Evolutionary conservation across 35 echinoderm and acorn worm genomes (phyloP), one percentile per base, ranked within the genome.

Genomic region (Diadema setosum): DNA sequence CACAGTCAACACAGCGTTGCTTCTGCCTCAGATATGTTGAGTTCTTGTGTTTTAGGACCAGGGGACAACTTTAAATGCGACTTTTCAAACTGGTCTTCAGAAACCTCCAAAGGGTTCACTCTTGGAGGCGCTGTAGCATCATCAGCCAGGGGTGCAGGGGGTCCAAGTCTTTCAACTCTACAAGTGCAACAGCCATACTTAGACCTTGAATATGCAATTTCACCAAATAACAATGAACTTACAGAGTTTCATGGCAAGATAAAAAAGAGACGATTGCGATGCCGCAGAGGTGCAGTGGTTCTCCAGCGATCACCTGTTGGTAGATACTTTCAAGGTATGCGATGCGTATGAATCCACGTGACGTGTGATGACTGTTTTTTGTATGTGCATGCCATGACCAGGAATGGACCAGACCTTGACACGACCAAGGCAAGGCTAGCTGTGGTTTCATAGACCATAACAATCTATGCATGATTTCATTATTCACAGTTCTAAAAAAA

Each of bases 171-270:
- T 78, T 78, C 73, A 78, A 78, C 73, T 2, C 35, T 78, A 24
- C 73, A 78, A 36, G 73, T 78, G 73, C 73, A 78, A 78, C 73
- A 78, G 34, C 73, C 73, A 78, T 35, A n/a, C n/a, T n/a, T 78
- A 25, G 73, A 67, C 12, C 24, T 78, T 9, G 73, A 78, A 41
- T 78, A 39, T 12, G 14, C 40, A 24, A 16, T 21, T 78, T 35
- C 44, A 35, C 73, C 73, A 78, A 78, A 78, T 78, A 78, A 78
- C 36, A 43, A 12, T 78, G 73, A 78, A 78, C 73, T 39, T 3
- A 78, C 73, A 78, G 37, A 78, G 5, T 78, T 78, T 41, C 39
- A 41, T 41, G 73, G 73, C 24, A 78, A 78, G 36, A 8, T 41
- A 31, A 78, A 78, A 44, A 78, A 78, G 40, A 39, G 73, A 44